phyloP scores from a whole-genome alignment of 1,140 invertebrate species.

The Trinorchestia longiramus region DNA sequence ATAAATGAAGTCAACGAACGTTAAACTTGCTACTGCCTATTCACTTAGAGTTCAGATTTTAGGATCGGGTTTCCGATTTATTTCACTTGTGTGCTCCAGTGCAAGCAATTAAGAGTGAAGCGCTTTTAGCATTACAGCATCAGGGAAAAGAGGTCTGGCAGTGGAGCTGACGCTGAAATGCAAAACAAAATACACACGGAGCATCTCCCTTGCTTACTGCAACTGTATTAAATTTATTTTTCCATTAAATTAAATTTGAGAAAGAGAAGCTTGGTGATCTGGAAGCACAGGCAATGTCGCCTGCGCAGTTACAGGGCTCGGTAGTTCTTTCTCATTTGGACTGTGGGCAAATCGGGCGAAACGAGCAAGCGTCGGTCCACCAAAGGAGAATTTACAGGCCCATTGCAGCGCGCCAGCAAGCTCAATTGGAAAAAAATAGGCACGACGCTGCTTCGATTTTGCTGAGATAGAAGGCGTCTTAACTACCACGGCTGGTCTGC shows the following conservation, averaged over 20 bases:
- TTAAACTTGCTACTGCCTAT: too few relatives aligned
- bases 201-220: background rate
- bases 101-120: background rate
- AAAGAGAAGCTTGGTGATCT: background rate
- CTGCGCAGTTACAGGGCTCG: background rate
- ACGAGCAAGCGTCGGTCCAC: constrained; percentile 3
- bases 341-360: background rate
- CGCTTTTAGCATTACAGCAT: background rate
- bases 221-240: background rate
- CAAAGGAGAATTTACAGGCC: constrained; percentile 33
- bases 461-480: background rate
- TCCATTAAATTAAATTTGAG: background rate
- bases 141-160: background rate
- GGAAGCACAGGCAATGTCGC: too few relatives aligned
- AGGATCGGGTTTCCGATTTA: too few relatives aligned
- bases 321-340: background rate
- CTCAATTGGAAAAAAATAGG: constrained; percentile 34
- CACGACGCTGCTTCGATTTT: background rate
- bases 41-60: too few relatives aligned
- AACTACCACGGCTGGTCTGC: background rate
- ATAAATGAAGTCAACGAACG: too few relatives aligned
- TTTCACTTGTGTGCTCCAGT: too few relatives aligned
- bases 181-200: background rate
- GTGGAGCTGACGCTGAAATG: background rate
- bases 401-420: background rate